A percentile compares a stretch with the other conserved stretches of the same genome.
phyloP scores from a whole-genome alignment of 2,888 invertebrate species.

The Eupithecia abbreviata region DNA sequence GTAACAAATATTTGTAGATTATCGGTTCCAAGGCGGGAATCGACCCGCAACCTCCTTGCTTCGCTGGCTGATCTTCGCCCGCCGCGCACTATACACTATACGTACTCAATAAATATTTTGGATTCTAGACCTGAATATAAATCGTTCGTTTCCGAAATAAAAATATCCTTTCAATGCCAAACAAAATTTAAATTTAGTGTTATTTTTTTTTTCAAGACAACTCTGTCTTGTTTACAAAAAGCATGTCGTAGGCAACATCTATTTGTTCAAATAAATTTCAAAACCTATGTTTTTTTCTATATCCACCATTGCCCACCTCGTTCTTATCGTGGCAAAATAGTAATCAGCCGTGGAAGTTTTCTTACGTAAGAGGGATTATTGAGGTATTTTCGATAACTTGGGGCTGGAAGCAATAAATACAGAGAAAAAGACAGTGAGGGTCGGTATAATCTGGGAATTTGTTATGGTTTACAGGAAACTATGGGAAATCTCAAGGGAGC shows the following conservation, averaged over 20 bases:
- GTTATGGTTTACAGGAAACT: slow-evolving; percentile 79
- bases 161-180: no score
- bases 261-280: background rate
- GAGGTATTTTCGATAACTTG: slow-evolving; percentile 80
- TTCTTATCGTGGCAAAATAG: slow-evolving; percentile 73
- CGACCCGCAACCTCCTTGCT: no score
- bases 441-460: slow-evolving; percentile 78
- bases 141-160: no score
- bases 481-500: slow-evolving; percentile 69
- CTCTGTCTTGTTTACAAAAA: background rate
- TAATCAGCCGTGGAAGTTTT: slow-evolving; percentile 80
- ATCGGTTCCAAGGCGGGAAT: no score
- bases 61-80: no score
- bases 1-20: no score
- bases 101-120: no score
- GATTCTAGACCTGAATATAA: no score
- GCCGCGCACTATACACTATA: no score
- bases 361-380: slow-evolving; percentile 79
- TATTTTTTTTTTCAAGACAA: no score
- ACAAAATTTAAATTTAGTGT: no score
- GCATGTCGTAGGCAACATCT: background rate
- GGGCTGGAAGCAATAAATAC: slow-evolving; percentile 80
- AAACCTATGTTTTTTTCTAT: background rate
- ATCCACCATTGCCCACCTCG: slow-evolving; percentile 57
- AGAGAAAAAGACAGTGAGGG: slow-evolving; percentile 67